These are phyloP conservation scores for Rhinoraja longicauda DNA, from an alignment of 2,797 vertebrate species.

Conservation along the genomic window DNA sequence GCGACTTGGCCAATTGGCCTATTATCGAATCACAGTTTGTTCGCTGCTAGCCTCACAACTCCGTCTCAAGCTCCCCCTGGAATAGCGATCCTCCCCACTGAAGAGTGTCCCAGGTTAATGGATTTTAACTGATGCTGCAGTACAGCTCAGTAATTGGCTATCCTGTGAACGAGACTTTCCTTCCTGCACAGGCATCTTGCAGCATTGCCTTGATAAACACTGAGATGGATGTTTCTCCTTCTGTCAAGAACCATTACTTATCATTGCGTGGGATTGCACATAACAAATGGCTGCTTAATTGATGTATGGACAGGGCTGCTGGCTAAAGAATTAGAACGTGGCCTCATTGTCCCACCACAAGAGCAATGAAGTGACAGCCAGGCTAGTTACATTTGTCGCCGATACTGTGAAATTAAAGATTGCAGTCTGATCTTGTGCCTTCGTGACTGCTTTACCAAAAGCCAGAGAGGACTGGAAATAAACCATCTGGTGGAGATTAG, in stretches of 20 bases:
- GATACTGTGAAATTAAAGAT: background rate
- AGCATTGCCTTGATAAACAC: background rate
- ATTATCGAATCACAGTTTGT: background rate
- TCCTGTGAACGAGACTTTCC: background rate
- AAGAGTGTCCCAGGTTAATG: background rate
- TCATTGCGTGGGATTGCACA: background rate
- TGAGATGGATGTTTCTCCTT: background rate
- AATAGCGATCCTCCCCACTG: background rate
- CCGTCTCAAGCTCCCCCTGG: background rate
- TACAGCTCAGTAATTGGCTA: background rate
- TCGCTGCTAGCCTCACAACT: background rate
- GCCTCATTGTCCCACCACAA: background rate
- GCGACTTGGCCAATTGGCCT: background rate
- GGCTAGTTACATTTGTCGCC: background rate
- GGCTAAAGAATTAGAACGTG: background rate
- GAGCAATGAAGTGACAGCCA: background rate
- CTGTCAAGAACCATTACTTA: background rate
- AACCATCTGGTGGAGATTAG: background rate
- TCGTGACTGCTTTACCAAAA: background rate
- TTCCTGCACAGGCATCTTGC: too few relatives aligned
- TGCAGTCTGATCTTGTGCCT: background rate
- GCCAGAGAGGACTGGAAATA: too few relatives aligned
- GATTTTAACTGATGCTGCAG: background rate
- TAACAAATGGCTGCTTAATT: background rate
- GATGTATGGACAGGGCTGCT: background rate